phyloP scores from a whole-genome alignment of 2,113 vertebrate species.

The Platichthys flesus region DNA sequence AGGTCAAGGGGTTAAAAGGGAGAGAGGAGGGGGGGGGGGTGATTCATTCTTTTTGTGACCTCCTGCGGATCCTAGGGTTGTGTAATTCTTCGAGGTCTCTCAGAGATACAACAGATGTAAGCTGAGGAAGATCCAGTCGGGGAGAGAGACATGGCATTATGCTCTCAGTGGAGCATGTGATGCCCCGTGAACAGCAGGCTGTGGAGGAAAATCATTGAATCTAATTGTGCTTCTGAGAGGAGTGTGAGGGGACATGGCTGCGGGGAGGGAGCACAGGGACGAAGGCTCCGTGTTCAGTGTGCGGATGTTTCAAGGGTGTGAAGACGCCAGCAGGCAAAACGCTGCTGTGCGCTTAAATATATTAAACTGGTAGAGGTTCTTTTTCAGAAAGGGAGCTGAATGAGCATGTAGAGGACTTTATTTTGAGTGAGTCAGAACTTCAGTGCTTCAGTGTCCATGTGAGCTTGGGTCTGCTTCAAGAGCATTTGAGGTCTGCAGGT shows the following conservation, averaged over 20 bases:
- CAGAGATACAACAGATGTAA: background rate
- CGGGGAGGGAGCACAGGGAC: conserved; percentile 12
- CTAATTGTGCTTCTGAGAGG: conserved; percentile 54
- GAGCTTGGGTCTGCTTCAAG: background rate
- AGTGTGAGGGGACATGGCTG: conserved; percentile 30
- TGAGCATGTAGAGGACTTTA: background rate
- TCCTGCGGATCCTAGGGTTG: conserved; percentile 24
- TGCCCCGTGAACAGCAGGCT: conserved; percentile 59
- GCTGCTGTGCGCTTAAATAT: background rate
- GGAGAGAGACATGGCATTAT: conserved; percentile 18
- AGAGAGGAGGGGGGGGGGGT: conserved; percentile 48
- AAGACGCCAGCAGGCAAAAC: conserved; percentile 24
- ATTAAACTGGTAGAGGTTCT: background rate
- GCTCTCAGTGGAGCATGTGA: conserved; percentile 64
- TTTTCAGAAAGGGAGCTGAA: conserved; percentile 1
- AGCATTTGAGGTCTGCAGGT: conserved; percentile 3
- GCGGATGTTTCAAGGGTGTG: background rate
- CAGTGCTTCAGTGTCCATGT: background rate
- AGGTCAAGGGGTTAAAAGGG: conserved; percentile 72
- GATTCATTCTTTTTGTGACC: conserved; percentile 56
- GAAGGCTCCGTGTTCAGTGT: background rate
- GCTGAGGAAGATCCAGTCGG: background rate
- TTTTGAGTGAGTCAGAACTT: background rate
- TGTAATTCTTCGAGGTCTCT: background rate
- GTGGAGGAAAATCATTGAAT: conserved; percentile 52